Percentiles rank a stretch among this genome's conserved stretches.
Evolutionary conservation across 64 coral and sea anemone species (phyloP).

Genomic region (Trachythela sp.): DNA sequence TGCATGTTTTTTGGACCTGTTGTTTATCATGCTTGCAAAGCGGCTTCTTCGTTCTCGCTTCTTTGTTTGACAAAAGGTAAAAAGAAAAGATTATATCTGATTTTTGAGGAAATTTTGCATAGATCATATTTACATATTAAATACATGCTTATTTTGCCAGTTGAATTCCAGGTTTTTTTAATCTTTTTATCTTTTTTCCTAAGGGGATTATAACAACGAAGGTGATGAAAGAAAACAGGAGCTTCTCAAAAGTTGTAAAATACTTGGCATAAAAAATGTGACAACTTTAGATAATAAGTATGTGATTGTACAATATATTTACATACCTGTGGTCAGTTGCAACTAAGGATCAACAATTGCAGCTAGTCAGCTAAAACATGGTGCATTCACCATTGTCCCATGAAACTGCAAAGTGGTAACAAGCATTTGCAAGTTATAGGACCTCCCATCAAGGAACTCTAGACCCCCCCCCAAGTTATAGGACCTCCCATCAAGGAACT

Average conservation of each 20-base stretch:
- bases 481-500: too few relatives aligned
- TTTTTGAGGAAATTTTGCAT: background rate
- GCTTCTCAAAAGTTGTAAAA: conserved; percentile 59
- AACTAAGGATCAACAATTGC: too few relatives aligned
- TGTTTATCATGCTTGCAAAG: conserved; percentile 53
- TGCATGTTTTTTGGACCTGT: conserved; percentile 94
- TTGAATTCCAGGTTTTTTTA: too few relatives aligned
- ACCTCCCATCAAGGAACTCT: too few relatives aligned
- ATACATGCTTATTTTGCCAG: too few relatives aligned
- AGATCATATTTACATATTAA: too few relatives aligned
- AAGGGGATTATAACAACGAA: conserved; percentile 77
- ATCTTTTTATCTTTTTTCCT: background rate
- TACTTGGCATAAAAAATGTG: conserved; percentile 69
- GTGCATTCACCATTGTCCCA: too few relatives aligned
- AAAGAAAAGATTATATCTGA: background rate
- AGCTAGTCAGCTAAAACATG: too few relatives aligned
- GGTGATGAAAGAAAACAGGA: conserved; percentile 72
- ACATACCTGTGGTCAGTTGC: too few relatives aligned
- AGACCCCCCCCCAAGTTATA: too few relatives aligned
- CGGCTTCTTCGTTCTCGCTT: conserved; percentile 46
- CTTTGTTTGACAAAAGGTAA: conserved; percentile 84
- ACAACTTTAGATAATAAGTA: conserved; percentile 66
- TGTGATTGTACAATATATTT: conserved; percentile 1
- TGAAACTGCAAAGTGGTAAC: too few relatives aligned
- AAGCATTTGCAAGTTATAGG: too few relatives aligned